Evolutionary conservation across 2,113 vertebrate species (phyloP), one percentile per base, ranked within the genome.

Genomic region (Ceratotherium simum): DNA sequence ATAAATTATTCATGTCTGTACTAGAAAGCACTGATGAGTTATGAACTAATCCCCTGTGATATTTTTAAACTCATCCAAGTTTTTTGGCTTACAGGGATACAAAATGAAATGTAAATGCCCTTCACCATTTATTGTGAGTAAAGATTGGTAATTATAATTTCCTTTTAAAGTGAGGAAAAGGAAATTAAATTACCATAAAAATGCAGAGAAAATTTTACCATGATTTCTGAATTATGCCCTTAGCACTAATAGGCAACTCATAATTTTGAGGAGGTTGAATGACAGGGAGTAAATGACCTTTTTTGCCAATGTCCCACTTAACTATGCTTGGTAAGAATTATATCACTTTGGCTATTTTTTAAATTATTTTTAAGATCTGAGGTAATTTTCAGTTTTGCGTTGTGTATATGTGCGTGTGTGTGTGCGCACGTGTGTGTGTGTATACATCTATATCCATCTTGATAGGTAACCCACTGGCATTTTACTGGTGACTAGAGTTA

Each of bases 131-230:
- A 27, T 51, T 83, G 36, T 95, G 46, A 76, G 31, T 92, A 58
- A 97, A 95, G 51, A 84, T 46, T 81, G 65, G 33, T 81, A 72
- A 84, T 93, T 89, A 46, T 1, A 23, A 76, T 96, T 96, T 97
- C 65, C 51, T 97, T 95, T 92, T 94, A 80, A 96, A 92, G 29
- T 65, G 58, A 33, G 48, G 36, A 65, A 89, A 70, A 91, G 72
- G 46, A 97, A 93, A 91, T 90, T 17, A 91, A 86, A 80, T 80
- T 72, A 88, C 51, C 29, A 96, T 88, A 60, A 73, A 96, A 91
- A 65, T 75, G 29, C 29, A 91, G 70, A 91, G 36, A 64, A 95
- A 91, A 48, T 18, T 85, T 36, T 90, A 60, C 42, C n/a, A 31
- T 54, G 58, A 58, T 84, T 96, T 97, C 76, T 84, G 13, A 82